Conservation (phyloP, 2,797 vertebrate species). For the Sphenopsis melanotis region DNA sequence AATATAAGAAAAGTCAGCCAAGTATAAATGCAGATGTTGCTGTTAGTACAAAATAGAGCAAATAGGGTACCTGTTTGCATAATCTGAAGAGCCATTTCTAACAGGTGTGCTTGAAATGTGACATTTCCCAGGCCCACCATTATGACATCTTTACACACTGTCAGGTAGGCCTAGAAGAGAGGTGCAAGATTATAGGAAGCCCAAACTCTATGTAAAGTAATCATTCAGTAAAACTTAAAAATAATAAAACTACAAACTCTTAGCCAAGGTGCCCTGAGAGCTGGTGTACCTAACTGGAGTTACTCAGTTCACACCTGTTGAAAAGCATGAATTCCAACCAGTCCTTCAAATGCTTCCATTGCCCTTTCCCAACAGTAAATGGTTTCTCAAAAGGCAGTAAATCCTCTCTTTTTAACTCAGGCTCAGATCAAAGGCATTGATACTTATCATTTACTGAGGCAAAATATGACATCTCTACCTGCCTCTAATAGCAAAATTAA, state of each 20-base stretch:
- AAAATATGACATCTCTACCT: neutral
- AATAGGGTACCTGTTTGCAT: slow-evolving; percentile 78
- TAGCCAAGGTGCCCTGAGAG: neutral
- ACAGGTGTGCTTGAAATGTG: slow-evolving; percentile 77
- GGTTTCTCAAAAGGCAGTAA: neutral
- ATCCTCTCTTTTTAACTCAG: neutral
- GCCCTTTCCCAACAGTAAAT: neutral
- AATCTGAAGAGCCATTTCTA: slow-evolving; percentile 79
- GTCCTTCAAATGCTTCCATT: neutral
- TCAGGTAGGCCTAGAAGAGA: slow-evolving; percentile 80
- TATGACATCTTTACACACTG: slow-evolving; percentile 82
- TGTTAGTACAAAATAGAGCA: neutral
- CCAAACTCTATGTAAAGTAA: neutral
- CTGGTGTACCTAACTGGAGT: neutral
- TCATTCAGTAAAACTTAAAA: neutral
- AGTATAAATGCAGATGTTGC: neutral
- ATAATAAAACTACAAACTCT: neutral
- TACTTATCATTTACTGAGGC: neutral
- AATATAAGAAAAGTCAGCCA: neutral
- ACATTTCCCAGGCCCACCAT: slow-evolving; percentile 84
- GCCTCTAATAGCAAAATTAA: neutral
- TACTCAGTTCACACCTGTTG: neutral
- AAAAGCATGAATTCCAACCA: neutral
- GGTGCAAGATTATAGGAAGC: neutral
- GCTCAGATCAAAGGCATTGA: neutral